Conservation (phyloP, 2,113 vertebrate species). For the Boulengeromyrus knoepffleri region DNA sequence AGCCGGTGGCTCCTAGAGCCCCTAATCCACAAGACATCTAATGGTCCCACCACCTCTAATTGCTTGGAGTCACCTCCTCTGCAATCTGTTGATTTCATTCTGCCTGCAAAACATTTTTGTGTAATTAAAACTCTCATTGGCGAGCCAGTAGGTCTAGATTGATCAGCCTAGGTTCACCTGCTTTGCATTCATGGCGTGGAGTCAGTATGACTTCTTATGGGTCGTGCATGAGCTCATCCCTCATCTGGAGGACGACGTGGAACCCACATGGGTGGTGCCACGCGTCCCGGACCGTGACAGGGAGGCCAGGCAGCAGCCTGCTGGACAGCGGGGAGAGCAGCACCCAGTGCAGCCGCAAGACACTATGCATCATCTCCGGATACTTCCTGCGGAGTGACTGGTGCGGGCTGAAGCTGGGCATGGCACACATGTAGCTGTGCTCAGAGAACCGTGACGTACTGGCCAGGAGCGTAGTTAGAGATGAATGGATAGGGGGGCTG, state of each 20-base stretch:
- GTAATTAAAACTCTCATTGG: background rate
- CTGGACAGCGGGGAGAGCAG: slow-evolving; percentile 15
- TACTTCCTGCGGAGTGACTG: slow-evolving; percentile 27
- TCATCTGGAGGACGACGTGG: background rate
- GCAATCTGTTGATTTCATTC: background rate
- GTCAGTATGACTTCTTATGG: slow-evolving; percentile 11
- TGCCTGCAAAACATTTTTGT: background rate
- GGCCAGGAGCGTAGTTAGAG: background rate
- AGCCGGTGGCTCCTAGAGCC: too few relatives aligned
- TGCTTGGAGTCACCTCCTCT: too few relatives aligned
- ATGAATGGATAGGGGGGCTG: too few relatives aligned
- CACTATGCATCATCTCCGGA: slow-evolving; percentile 28
- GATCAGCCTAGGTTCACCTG: slow-evolving; percentile 3
- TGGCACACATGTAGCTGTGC: slow-evolving; percentile 20
- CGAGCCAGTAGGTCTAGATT: background rate
- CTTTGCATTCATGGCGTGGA: slow-evolving; percentile 10
- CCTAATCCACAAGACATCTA: too few relatives aligned
- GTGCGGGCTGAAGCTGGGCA: slow-evolving; percentile 23
- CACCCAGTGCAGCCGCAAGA: slow-evolving; percentile 18
- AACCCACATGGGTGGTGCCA: background rate
- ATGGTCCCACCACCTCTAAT: too few relatives aligned
- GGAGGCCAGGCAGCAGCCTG: slow-evolving; percentile 9
- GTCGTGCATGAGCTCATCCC: slow-evolving; percentile 11
- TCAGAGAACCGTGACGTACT: slow-evolving; percentile 21
- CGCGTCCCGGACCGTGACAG: slow-evolving; percentile 10